Evolutionary conservation across 2,113 vertebrate genomes (phyloP), one percentile per base, ranked within the genome.

Genomic region (Ammodytes marinus): DNA sequence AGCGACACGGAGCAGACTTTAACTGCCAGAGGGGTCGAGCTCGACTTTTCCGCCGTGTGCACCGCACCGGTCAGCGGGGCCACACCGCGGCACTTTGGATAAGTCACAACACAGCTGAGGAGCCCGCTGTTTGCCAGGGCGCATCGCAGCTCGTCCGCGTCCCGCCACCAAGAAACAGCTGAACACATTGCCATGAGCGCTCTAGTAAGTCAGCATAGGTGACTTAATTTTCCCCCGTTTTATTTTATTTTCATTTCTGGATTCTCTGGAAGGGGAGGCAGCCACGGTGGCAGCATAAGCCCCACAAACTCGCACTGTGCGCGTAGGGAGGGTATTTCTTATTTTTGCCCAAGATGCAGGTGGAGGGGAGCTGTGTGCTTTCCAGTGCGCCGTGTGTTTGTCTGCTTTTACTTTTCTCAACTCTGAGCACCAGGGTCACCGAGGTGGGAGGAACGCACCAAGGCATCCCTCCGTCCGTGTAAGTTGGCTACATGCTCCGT

Each of bases 401-500:
- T 89, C 91, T 94, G 72, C 81, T 96, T 74, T 68, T 96, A 90
- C 93, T 97, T 92, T 96, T 95, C 89, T 94, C 94, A 90, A 95
- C 95, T 91, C 93, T 96, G 19, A 95, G 91, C 88, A 83, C 91
- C 69, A 84, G 95, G 86, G 91, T 96, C 88, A 93, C 92, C 84
- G 93, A 92, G 81, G 95, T 94, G 92, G 96, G 93, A 90, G 96
- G 95, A 90, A 95, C 96, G 70, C 97, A 99, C 92, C 97, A 99
- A 93, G 97, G 97, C 94, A 99, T 99, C 89, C 97, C 98, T 83
- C 94, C 97, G 64, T 96, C 97, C 37, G 97, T 99, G 98, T 99
- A 95, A 99, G 98, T 98, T 27, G 27, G 27, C 27, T 27, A 89
- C 84, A 76, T 27, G 58, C 27, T 40, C 15, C 75, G 86, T 69